Conservation (phyloP, 2,113 vertebrate species). For the Elanus axillaris region DNA sequence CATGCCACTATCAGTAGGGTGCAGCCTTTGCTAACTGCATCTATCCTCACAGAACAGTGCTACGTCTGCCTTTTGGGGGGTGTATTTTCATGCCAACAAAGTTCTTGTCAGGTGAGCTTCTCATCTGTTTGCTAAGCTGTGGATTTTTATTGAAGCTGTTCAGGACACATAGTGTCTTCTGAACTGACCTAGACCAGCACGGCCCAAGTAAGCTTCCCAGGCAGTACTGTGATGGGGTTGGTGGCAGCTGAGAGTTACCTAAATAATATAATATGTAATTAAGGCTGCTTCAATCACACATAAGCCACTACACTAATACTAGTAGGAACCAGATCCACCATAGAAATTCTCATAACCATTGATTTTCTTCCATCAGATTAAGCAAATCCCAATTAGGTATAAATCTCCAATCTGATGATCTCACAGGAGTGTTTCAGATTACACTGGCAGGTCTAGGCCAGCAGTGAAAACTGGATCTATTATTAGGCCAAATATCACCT, state of each 20-base stretch:
- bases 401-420: not conserved
- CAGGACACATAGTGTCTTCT: not conserved
- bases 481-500: not conserved
- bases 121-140: not conserved
- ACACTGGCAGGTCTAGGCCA: not conserved
- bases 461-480: not conserved
- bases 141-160: not conserved
- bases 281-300: not conserved
- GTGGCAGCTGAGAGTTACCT: not conserved
- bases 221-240: fast-evolving
- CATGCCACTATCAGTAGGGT: not conserved
- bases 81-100: not conserved
- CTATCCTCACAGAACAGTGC: not conserved
- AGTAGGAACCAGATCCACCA: not conserved
- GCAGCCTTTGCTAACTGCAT: not conserved
- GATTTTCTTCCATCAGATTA: not conserved
- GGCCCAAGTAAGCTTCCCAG: not conserved
- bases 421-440: not conserved
- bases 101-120: too few species aligned
- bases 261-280: too few species aligned
- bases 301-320: not conserved
- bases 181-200: not conserved
- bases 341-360: not conserved
- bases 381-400: not conserved
- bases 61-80: not conserved